Base-by-base conservation (phyloP, 2,113 vertebrate genomes). In the Notothenia coriiceps region DNA sequence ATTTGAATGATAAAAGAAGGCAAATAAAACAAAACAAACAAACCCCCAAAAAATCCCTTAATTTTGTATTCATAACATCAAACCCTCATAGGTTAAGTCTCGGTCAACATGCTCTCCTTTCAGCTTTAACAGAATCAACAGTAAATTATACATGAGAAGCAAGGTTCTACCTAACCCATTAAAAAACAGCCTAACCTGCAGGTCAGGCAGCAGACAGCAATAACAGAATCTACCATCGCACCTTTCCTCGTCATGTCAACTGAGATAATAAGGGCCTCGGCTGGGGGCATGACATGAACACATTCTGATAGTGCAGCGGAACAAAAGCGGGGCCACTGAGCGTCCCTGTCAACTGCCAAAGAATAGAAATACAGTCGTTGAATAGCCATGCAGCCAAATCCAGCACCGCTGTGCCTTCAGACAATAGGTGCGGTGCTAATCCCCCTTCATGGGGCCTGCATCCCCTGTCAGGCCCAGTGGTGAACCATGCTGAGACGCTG, bases 401-500 rank as follows among this genome's bases (percentile, higher is more conserved):
- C 90, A 93, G 84, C 80, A 90, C 86, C 89, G 88, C 80, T 80
- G 85, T 84, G 85, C 88, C 80, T 62, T 87, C 89, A 88, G 87
- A 94, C 94, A 94, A 95, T 94, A 78, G 93, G 87, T 77, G 65
- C 10, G 65, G 81, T 88, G 92, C 94, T 96, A 95, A 95, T 96
- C 94, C 93, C 83, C 77, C 94, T 93, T 95, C 92, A 95, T 93
- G 94, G 94, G 93, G 91, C 89, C 94, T 93, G 92, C 91, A 94
- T 95, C 91, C 92, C 92, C 94, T 93, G 94, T 94, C 95, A 94
- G 74, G 89, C 87, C 93, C 87, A 85, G 88, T 79, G 87, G 74
- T 88, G 90, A 91, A 91, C 92, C 92, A 93, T 90, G 94, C 94
- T 94, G 94, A 90, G 93, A 95, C 75, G 83, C 91, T 74, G 89